Percentiles rank a stretch among this genome's conserved stretches.
These are phyloP conservation scores for Philopotamus ludificatus DNA, from an alignment of 1,140 invertebrate species.

Conservation along the genomic window DNA sequence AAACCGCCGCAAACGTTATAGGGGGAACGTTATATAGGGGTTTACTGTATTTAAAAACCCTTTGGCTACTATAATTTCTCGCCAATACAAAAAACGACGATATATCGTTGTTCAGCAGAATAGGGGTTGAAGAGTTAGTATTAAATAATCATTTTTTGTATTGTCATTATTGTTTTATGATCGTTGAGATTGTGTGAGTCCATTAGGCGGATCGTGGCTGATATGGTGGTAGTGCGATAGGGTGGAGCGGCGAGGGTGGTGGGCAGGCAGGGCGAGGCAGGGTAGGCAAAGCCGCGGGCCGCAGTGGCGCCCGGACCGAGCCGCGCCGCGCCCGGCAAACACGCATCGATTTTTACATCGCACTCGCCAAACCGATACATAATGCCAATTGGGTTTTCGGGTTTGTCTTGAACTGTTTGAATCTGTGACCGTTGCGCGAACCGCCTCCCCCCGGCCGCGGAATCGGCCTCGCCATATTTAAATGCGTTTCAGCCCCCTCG, in stretches of 20 bases:
- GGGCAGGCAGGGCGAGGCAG: background rate
- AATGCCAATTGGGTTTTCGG: background rate
- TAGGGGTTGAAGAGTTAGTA: too few relatives aligned
- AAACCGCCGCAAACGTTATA: too few relatives aligned
- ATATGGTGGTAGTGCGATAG: background rate
- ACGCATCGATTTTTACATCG: background rate
- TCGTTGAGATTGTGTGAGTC: too few relatives aligned
- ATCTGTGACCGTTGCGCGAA: background rate
- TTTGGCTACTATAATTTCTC: too few relatives aligned
- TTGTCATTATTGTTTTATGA: too few relatives aligned
- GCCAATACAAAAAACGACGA: too few relatives aligned
- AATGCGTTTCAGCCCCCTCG: too few relatives aligned
- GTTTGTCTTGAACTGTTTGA: background rate
- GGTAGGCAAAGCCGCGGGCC: background rate
- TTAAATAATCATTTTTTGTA: too few relatives aligned
- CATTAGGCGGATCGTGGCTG: background rate
- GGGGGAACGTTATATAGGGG: too few relatives aligned
- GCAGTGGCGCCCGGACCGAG: background rate
- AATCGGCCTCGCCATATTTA: background rate
- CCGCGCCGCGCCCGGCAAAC: slow-evolving; percentile 2
- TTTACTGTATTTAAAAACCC: too few relatives aligned
- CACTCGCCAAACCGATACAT: background rate
- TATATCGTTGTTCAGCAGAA: too few relatives aligned
- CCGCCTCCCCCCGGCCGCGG: background rate
- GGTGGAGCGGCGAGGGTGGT: background rate